phyloP scores from a whole-genome alignment of 2,113 vertebrate genomes.

The Heliornis fulica region DNA sequence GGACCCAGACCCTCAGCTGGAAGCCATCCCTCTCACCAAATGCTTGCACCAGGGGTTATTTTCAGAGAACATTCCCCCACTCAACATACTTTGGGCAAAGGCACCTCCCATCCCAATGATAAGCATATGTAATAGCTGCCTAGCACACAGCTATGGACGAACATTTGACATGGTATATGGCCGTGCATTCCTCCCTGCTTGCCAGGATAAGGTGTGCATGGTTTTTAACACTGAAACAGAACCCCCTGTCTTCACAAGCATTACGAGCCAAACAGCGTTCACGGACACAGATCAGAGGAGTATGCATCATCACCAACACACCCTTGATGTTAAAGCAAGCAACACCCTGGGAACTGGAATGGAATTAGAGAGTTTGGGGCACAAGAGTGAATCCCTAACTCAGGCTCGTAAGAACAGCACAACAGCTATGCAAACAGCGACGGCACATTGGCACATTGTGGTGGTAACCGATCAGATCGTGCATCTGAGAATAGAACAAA shows the following conservation, averaged over 20 bases:
- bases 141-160: background rate
- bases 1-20: background rate
- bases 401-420: background rate
- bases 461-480: rapidly evolving
- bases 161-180: rapidly evolving
- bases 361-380: background rate
- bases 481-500: background rate
- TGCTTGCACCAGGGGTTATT: background rate
- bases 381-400: background rate
- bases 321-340: background rate
- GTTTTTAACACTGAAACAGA: background rate
- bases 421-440: background rate
- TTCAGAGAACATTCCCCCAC: background rate
- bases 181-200: background rate
- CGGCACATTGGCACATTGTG: rapidly evolving
- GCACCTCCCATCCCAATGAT: too few species aligned
- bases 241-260: background rate
- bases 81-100: background rate
- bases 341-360: rapidly evolving
- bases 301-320: rapidly evolving
- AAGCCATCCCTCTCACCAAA: background rate
- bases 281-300: background rate
- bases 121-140: background rate
- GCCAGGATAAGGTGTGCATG: rapidly evolving
- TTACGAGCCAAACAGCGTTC: background rate